Conservation (phyloP, 1,140 invertebrate species). For the Anthonomus grandis region DNA sequence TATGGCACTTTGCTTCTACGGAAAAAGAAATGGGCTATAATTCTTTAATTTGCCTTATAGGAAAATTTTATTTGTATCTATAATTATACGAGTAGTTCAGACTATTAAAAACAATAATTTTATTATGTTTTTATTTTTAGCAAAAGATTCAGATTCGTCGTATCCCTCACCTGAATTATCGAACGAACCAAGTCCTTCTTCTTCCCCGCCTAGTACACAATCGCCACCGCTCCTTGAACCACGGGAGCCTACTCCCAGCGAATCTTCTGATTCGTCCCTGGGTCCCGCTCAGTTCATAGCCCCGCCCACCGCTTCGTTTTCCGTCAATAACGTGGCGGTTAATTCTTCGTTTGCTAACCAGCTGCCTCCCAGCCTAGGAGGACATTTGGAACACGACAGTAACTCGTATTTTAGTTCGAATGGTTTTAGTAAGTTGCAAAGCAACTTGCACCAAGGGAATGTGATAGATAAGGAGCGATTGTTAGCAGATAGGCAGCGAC, state of each 20-base stretch:
- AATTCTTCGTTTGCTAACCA: conserved; percentile 10
- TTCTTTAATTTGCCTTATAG: too few relatives aligned
- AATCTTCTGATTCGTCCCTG: not conserved
- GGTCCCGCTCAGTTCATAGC: not conserved
- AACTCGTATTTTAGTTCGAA: conserved; percentile 24
- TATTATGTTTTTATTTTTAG: conserved; percentile 13
- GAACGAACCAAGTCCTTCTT: conserved; percentile 18
- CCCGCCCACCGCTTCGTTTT: not conserved
- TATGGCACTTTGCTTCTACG: too few relatives aligned
- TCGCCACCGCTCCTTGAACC: conserved; percentile 17
- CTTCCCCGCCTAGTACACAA: conserved; percentile 15
- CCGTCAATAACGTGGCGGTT: not conserved
- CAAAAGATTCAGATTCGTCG: conserved; percentile 21
- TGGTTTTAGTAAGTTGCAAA: conserved; percentile 20
- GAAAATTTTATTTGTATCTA: too few relatives aligned
- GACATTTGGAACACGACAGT: conserved; percentile 7
- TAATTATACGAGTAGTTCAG: not conserved
- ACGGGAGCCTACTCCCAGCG: not conserved
- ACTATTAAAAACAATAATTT: not conserved
- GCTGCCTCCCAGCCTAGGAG: conserved; percentile 13
- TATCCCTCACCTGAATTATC: conserved; percentile 15
- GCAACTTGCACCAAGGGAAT: not conserved
- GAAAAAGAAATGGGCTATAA: too few relatives aligned
- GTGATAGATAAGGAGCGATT: conserved; percentile 6
- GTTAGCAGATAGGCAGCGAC: conserved; percentile 1